Evolutionary conservation across 2,888 invertebrate species (phyloP).

Genomic region (Melanotus villosus): DNA sequence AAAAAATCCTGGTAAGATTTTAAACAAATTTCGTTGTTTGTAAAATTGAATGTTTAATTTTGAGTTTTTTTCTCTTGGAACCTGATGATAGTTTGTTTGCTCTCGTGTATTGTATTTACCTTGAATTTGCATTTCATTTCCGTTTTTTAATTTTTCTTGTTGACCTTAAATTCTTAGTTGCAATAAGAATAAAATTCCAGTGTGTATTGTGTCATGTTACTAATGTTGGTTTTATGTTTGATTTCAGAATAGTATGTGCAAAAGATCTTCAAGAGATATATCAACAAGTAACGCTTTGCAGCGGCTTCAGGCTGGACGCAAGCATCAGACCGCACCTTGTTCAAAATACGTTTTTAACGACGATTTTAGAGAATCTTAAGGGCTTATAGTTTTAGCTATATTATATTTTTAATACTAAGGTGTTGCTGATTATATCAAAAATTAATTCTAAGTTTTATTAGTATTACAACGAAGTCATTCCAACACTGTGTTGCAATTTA

Average conservation of each 20-base stretch:
- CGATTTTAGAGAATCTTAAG: constrained; percentile 54
- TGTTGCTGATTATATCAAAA: neutral
- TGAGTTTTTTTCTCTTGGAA: too few relatives aligned
- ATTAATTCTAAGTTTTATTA: constrained; percentile 20
- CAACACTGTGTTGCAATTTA: constrained; percentile 6
- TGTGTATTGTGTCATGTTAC: neutral
- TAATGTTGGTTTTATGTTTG: neutral
- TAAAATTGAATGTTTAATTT: too few relatives aligned
- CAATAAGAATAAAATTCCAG: neutral
- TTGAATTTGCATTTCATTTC: neutral
- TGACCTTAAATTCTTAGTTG: constrained; percentile 4
- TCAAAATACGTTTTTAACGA: constrained; percentile 54
- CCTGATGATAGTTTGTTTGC: too few relatives aligned
- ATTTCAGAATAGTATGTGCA: constrained; percentile 56
- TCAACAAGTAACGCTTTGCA: constrained; percentile 54
- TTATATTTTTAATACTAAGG: constrained; percentile 5
- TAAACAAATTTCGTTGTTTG: too few relatives aligned
- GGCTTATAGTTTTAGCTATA: neutral
- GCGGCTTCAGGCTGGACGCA: constrained; percentile 53
- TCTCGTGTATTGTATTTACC: neutral
- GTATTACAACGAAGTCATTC: constrained; percentile 4
- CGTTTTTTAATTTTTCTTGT: neutral
- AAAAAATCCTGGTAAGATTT: too few relatives aligned
- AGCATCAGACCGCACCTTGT: constrained; percentile 48
- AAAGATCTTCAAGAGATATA: constrained; percentile 49